A percentile compares a stretch with the other conserved stretches of the same genome.
phyloP scores from a whole-genome alignment of 2,113 vertebrate genomes.

The Chinchilla lanigera region DNA sequence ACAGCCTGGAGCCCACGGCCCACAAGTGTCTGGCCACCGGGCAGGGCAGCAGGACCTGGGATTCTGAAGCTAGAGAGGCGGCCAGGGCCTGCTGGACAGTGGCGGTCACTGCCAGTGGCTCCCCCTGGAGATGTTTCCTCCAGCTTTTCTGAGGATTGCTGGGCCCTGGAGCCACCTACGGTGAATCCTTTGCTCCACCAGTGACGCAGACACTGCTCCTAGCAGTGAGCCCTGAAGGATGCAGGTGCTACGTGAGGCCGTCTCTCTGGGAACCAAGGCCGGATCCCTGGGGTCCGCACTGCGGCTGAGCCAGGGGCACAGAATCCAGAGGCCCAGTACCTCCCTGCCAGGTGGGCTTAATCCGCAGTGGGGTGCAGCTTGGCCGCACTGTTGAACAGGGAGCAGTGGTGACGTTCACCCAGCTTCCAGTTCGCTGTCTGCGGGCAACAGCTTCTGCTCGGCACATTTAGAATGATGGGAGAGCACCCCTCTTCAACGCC shows the following conservation, averaged over 20 bases:
- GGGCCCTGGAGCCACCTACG: background rate
- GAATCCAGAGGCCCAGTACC: background rate
- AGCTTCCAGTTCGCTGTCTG: background rate
- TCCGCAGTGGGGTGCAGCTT: background rate
- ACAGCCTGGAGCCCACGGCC: background rate
- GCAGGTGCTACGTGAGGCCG: accelerated
- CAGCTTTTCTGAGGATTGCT: background rate
- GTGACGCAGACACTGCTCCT: background rate
- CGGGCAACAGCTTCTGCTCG: background rate
- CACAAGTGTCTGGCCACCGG: too few relatives aligned
- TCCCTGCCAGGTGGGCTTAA: background rate
- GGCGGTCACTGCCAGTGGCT: background rate
- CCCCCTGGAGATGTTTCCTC: background rate
- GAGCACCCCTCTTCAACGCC: background rate
- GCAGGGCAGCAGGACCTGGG: background rate
- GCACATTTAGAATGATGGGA: background rate
- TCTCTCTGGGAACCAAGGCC: background rate
- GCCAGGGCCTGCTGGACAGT: background rate
- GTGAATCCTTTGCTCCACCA: background rate
- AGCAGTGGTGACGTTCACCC: background rate
- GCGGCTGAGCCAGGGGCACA: background rate
- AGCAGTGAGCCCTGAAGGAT: background rate
- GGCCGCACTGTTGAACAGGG: background rate
- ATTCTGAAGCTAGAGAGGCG: too few relatives aligned
- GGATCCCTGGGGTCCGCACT: background rate